Evolutionary conservation across 2,797 vertebrate species (phyloP).

Genomic region (Limnodromus scolopaceus): DNA sequence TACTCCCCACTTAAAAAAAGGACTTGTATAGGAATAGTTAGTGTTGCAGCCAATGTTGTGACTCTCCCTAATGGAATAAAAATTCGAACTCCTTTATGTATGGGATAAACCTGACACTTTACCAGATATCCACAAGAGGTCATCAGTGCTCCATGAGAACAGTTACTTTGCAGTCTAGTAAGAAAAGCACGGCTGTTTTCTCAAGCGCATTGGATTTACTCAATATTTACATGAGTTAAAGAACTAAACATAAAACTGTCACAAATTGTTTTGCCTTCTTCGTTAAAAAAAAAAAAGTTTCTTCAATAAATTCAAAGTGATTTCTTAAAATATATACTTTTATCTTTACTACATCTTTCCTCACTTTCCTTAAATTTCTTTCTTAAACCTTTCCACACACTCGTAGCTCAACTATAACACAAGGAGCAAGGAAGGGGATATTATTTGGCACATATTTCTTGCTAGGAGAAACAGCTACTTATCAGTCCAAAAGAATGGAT

Average conservation of each 20-base stretch:
- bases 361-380: not conserved
- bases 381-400: not conserved
- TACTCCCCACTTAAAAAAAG: not conserved
- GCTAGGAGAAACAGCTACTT: not conserved
- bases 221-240: not conserved
- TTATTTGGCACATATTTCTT: not conserved
- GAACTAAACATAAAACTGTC: not conserved
- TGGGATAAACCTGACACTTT: not conserved
- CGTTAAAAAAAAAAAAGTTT: not conserved
- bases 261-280: not conserved
- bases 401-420: not conserved
- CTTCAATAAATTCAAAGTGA: not conserved
- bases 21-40: not conserved
- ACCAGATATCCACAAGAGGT: constrained; percentile 61
- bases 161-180: no score
- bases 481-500: not conserved
- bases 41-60: not conserved
- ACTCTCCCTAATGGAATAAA: not conserved
- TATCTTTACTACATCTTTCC: not conserved
- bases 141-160: constrained; percentile 20
- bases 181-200: not conserved
- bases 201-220: not conserved
- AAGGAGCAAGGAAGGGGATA: not conserved
- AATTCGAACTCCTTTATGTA: not conserved
- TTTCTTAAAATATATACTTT: not conserved